These are phyloP conservation scores for Physella acuta DNA, from an alignment of 1,140 invertebrate species.

Conservation along the genomic window DNA sequence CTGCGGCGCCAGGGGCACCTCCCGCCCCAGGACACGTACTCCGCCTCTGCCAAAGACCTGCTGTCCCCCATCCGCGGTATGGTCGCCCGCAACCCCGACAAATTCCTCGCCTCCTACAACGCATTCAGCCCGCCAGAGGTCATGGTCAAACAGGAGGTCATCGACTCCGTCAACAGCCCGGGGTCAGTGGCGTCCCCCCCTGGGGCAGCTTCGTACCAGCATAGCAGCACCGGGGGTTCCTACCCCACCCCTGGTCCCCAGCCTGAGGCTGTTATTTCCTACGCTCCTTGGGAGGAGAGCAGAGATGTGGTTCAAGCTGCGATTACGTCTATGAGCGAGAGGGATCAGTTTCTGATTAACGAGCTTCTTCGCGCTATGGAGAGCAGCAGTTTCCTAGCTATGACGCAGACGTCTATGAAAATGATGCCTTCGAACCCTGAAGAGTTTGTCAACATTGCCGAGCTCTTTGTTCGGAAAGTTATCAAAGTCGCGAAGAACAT, in stretches of 20 bases:
- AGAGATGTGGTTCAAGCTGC: constrained; percentile 28
- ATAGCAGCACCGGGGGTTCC: background rate
- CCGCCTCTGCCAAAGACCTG: constrained; percentile 30
- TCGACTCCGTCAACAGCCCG: constrained; percentile 1
- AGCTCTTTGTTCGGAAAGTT: constrained; percentile 48
- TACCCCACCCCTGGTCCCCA: background rate
- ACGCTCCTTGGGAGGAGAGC: constrained; percentile 1
- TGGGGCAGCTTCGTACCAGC: background rate
- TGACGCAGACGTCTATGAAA: constrained; percentile 36
- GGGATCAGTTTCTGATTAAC: constrained; percentile 33
- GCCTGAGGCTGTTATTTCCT: background rate
- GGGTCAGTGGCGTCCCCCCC: background rate
- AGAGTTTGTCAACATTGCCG: constrained; percentile 54
- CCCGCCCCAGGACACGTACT: constrained; percentile 41
- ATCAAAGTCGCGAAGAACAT: constrained; percentile 54
- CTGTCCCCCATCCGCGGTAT: constrained; percentile 2
- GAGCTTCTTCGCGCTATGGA: constrained; percentile 46
- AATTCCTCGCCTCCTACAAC: background rate
- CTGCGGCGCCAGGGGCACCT: constrained; percentile 57
- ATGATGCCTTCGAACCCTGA: constrained; percentile 39
- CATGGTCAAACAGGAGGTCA: background rate
- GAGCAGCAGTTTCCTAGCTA: constrained; percentile 37
- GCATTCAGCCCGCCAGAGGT: background rate
- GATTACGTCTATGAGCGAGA: constrained; percentile 27
- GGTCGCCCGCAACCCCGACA: background rate